Conservation (phyloP, 2,888 invertebrate genomes). For the Drosophila mettleri region DNA sequence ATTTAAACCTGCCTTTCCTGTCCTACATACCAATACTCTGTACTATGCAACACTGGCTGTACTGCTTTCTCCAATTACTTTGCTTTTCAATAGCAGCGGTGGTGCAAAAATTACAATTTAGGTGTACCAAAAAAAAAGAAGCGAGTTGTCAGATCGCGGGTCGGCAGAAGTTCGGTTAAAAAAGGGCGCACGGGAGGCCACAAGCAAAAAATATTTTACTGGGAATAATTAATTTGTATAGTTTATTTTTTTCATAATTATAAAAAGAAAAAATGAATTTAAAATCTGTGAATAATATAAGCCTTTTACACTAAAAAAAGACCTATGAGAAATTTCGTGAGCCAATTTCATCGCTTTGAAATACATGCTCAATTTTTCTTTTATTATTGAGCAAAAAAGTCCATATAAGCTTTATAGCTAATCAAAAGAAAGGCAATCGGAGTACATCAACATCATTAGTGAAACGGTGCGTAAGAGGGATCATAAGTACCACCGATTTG, state of each 20-base stretch:
- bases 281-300: conserved; percentile 6
- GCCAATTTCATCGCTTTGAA: background rate
- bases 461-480: background rate
- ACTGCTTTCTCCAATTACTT: conserved; percentile 74
- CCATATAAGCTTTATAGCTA: conserved; percentile 9
- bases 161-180: conserved; percentile 64
- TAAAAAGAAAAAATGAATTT: conserved; percentile 1
- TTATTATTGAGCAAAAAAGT: conserved; percentile 6
- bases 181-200: conserved; percentile 42
- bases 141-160: conserved; percentile 59
- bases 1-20: conserved; percentile 54
- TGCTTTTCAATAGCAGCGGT: conserved; percentile 69
- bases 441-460: background rate
- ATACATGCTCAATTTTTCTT: conserved; percentile 6
- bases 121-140: conserved; percentile 84
- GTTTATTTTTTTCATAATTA: conserved; percentile 11
- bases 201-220: conserved; percentile 33
- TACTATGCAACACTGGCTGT: conserved; percentile 51
- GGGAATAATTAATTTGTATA: conserved; percentile 8
- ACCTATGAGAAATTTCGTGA: conserved; percentile 9
- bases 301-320: conserved; percentile 5
- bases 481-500: conserved; percentile 20
- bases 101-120: conserved; percentile 85
- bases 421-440: conserved; percentile 5
- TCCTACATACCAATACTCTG: conserved; percentile 43